Evolutionary conservation across 2,113 vertebrate species (phyloP).

Genomic region (Protobothrops flavoviridis): DNA sequence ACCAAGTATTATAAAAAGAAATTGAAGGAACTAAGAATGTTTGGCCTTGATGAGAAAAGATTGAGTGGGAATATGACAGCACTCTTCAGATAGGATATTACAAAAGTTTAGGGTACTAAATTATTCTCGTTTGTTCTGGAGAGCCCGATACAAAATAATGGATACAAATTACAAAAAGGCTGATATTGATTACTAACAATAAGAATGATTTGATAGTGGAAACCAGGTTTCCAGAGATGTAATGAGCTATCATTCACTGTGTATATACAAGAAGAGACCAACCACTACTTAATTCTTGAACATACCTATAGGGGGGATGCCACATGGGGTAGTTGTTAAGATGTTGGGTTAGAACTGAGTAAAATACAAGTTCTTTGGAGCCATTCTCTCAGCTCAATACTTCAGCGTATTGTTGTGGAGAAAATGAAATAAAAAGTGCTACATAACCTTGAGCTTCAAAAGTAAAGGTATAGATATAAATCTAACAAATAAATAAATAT

Average conservation of each 20-base stretch:
- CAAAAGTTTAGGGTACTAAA: background rate
- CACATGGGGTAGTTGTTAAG: too few species aligned
- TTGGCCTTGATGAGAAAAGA: background rate
- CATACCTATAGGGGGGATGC: too few species aligned
- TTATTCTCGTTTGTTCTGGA: background rate
- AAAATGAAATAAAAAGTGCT: background rate
- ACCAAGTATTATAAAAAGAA: background rate
- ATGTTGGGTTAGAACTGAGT: background rate
- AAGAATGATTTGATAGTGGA: too few species aligned
- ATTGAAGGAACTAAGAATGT: background rate
- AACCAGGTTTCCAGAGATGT: too few species aligned
- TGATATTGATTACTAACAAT: too few species aligned
- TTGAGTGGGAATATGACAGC: background rate
- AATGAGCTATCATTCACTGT: too few species aligned
- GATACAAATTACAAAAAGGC: too few species aligned
- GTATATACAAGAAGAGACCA: too few species aligned
- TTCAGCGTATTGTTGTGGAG: background rate
- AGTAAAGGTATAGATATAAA: background rate
- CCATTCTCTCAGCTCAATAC: background rate
- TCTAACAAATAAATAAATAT: background rate
- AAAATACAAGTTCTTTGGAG: background rate
- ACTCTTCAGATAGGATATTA: background rate
- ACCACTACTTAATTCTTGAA: too few species aligned
- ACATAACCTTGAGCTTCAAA: background rate
- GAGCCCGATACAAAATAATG: background rate